These are phyloP conservation scores for Margaritifera margaritifera DNA, from an alignment of 2,888 invertebrate genomes.

Conservation along the genomic window DNA sequence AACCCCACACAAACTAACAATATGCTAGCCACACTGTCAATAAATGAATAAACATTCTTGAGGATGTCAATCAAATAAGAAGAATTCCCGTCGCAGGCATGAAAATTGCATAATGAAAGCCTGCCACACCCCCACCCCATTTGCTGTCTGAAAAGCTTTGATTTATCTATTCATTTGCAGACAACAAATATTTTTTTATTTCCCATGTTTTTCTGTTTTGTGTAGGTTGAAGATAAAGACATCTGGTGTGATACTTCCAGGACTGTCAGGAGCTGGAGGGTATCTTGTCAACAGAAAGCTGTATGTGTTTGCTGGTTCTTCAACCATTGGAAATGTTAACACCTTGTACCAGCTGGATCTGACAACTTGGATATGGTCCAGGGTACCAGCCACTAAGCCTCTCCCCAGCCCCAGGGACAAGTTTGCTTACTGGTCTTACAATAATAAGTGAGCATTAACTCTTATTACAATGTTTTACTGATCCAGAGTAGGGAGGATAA, in stretches of 20 bases:
- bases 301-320: conserved; percentile 70
- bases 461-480: not conserved
- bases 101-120: too few relatives aligned
- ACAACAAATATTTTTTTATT: not conserved
- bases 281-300: conserved; percentile 54
- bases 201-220: conserved; percentile 1
- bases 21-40: too few relatives aligned
- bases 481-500: too few relatives aligned
- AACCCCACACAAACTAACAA: too few relatives aligned
- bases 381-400: conserved; percentile 24
- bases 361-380: conserved; percentile 55
- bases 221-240: conserved; percentile 20
- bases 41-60: too few relatives aligned
- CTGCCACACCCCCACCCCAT: too few relatives aligned
- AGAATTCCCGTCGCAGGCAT: too few relatives aligned
- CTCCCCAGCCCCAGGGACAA: conserved; percentile 66
- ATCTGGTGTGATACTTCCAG: conserved; percentile 55
- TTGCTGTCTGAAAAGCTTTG: too few relatives aligned
- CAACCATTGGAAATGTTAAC: conserved; percentile 58
- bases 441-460: conserved; percentile 51
- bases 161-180: too few relatives aligned
- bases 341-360: conserved; percentile 62
- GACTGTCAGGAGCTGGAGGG: conserved; percentile 65
- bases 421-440: conserved; percentile 54
- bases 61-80: too few relatives aligned